Base-by-base conservation (phyloP, 2,113 vertebrate genomes). In the Colius striatus region DNA sequence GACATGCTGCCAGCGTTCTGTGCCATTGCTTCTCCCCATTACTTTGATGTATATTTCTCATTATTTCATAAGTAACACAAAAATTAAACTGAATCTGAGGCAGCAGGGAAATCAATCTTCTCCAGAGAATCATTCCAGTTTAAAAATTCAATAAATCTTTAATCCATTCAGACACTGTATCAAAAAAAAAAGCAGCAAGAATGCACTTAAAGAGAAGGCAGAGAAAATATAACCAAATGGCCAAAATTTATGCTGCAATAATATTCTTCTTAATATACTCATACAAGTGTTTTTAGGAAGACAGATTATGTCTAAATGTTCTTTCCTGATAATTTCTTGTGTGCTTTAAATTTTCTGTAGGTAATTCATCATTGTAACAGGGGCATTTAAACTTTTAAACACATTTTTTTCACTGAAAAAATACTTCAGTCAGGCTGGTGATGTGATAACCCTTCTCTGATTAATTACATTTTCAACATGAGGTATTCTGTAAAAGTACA, bases 321-420 rank as follows among this genome's bases (percentile, higher is more conserved):
- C 92, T 87, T 92, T 84, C 93, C 95, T 74, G 55, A 66, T 85
- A 87, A 95, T 82, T 96, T 93, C 87, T 95, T 82, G 72, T 75
- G 71, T 87, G 89, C 85, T 96, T 94, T 95, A 91, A 90, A 87
- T 95, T 95, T 92, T 93, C 87, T 92, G 36, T 25, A 93, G 89
- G 82, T 82, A 92, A 97, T 97, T 93, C 95, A 66, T 95, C 83
- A 94, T 67, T 92, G 77, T 95, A 97, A 93, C 74, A 93, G 78
- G 53, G 87, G 71, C 86, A 75, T 95, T 94, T 92, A 88, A 89
- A 70, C 88, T 89, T 94, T 95, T 86, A 96, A 96, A 96, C 83
- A 94, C 80, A 89, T 53, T 62, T 91, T 87, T 87, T 92, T 82
- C 76, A 55, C 72, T 68, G 48, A 78, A 88, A 92, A 93, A 94